Percentiles rank a stretch among this genome's conserved stretches.
Conservation (phyloP, 2,113 vertebrate genomes). For the Gallinago undulata region DNA sequence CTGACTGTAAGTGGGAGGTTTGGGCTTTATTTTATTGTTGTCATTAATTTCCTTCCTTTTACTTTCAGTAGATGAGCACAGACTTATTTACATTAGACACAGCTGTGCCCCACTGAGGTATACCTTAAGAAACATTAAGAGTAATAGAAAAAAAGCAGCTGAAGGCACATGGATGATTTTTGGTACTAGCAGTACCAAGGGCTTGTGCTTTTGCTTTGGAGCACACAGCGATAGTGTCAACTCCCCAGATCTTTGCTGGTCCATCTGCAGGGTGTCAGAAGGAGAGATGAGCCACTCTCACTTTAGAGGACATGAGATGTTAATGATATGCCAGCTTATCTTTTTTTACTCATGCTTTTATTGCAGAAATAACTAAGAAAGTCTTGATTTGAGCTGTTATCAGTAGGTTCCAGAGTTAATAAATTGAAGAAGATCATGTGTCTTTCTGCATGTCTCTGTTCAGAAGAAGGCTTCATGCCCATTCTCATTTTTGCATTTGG, state of each 20-base stretch:
- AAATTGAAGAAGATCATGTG: not conserved
- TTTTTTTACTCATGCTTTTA: not conserved
- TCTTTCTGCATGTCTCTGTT: not conserved
- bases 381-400: not conserved
- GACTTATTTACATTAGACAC: constrained; percentile 13
- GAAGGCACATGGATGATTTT: not conserved
- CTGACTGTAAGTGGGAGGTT: not conserved
- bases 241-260: not conserved
- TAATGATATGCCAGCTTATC: not conserved
- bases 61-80: constrained; percentile 22
- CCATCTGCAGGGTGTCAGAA: not conserved
- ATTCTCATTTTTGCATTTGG: not conserved
- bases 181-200: not conserved
- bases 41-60: constrained; percentile 57
- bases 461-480: not conserved
- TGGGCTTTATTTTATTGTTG: constrained; percentile 34
- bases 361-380: not conserved
- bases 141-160: not conserved
- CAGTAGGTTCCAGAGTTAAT: not conserved
- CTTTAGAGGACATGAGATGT: not conserved
- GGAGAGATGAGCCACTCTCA: not conserved
- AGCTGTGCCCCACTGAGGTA: not conserved
- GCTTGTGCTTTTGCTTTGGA: not conserved
- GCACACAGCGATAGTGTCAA: rapidly evolving
- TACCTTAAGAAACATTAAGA: not conserved